Evolutionary conservation across 2,888 invertebrate genomes (phyloP), one percentile per base, ranked within the genome.

Genomic region (Bellardia bayeri): DNA sequence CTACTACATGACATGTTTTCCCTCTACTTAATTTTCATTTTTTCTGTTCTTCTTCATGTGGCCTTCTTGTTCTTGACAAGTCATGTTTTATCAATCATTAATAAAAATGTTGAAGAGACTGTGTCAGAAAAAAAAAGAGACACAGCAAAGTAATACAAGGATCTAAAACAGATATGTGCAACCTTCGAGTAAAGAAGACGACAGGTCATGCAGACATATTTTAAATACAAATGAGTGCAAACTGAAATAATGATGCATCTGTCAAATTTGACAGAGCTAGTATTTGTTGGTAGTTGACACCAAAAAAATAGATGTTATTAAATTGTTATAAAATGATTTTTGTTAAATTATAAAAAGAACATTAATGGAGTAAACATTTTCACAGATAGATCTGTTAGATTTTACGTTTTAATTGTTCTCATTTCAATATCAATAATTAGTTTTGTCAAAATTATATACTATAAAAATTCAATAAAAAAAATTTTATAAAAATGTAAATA

Each of bases 1-100:
- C 14, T 14, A 49, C 45, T 30, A 23, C 7, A 2, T 23, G 23
- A 23, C 23, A 1, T 23, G 23, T 23, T 23, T 23, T n/a, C n/a
- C n/a, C n/a, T 42, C 16, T 64, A 3, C n/a, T 16, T 42, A 11
- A 40, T 56, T 71, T 16, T 54, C 8, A 30, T 69, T 49, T 71
- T 23, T 16, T 11, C 54, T 40, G 42, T 40, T 61, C 30, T 37
- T 16, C 16, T 23, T n/a, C 13, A 30, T 13, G 30, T 66, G 64
- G 42, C 68, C 42, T 69, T 54, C 45, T 58, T 69, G 79, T 79
- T 79, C 68, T 64, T 56, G 54, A 61, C 82, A 49, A 56, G 66
- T 66, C 74, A 76, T 76, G 69, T 49, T 61, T 83, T 83, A 63
- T 78, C 83, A 83, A 72, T 72, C 71, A 64, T 72, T 84, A 72